phyloP scores from a whole-genome alignment of 2,888 invertebrate genomes.

The Cerastoderma edule region DNA sequence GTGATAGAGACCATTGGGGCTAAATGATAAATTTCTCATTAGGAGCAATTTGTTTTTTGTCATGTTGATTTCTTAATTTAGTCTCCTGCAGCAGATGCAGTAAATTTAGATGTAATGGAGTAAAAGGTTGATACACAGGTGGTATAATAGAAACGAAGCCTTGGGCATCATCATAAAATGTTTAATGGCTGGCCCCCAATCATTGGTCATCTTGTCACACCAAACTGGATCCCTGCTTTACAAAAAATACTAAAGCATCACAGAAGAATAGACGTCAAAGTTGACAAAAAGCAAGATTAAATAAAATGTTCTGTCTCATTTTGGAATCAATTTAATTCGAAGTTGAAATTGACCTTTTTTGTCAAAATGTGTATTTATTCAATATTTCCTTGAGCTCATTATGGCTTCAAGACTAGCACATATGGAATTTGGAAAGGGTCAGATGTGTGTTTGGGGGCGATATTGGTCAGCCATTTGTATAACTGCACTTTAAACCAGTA shows the following conservation, averaged over 20 bases:
- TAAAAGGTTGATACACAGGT: slow-evolving; percentile 9
- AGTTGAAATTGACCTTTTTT: too few relatives aligned
- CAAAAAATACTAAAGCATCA: too few relatives aligned
- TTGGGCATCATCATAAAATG: slow-evolving; percentile 1
- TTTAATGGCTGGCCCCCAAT: slow-evolving; percentile 24
- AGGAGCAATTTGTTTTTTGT: background rate
- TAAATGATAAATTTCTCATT: background rate
- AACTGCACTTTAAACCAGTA: slow-evolving; percentile 9
- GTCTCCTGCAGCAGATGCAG: background rate
- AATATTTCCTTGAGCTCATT: too few relatives aligned
- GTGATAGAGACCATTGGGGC: background rate
- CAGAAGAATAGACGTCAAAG: too few relatives aligned
- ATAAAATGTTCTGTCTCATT: too few relatives aligned
- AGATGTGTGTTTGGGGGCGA: slow-evolving; percentile 15
- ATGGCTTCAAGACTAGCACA: too few relatives aligned
- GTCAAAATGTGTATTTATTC: too few relatives aligned
- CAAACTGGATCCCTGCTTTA: too few relatives aligned
- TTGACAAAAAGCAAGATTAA: too few relatives aligned
- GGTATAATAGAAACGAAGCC: background rate
- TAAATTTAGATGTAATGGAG: background rate
- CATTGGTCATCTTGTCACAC: slow-evolving; percentile 28
- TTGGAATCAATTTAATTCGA: too few relatives aligned
- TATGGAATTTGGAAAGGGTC: too few relatives aligned
- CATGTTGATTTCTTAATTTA: slow-evolving; percentile 6
- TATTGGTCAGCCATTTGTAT: slow-evolving; percentile 8